These are phyloP conservation scores for Drosophila anomelani DNA, from an alignment of 2,888 invertebrate species.

Conservation along the genomic window DNA sequence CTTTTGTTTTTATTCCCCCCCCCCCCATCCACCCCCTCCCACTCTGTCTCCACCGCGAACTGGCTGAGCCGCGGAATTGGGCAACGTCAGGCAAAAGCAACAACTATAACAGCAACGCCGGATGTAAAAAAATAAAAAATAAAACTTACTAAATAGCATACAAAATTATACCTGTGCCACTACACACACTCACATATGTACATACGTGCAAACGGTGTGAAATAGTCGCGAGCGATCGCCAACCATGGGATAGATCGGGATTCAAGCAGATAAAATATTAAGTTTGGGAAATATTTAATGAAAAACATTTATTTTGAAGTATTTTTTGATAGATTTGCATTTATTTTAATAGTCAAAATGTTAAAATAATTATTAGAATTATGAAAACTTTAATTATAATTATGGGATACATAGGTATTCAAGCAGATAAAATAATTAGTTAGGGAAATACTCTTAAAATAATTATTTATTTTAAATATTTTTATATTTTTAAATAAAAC, in stretches of 20 bases:
- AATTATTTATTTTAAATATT: no score
- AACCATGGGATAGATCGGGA: constrained; percentile 55
- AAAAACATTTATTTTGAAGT: not conserved
- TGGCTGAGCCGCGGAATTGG: constrained; percentile 65
- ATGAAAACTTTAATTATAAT: no score
- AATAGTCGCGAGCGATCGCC: constrained; percentile 53
- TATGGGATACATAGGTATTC: constrained; percentile 39
- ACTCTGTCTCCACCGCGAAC: constrained; percentile 9
- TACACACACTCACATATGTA: constrained; percentile 31
- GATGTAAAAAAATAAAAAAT: constrained; percentile 67
- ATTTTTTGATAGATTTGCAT: no score
- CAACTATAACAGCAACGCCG: constrained; percentile 33
- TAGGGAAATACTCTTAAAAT: no score
- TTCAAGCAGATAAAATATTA: not conserved
- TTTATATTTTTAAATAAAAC: no score
- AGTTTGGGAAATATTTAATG: no score
- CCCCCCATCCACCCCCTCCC: not conserved
- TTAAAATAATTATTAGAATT: not conserved
- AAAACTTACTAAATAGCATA: constrained; percentile 75
- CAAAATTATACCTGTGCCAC: constrained; percentile 63
- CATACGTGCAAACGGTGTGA: constrained; percentile 33
- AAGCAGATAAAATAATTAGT: not conserved
- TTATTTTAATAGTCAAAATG: not conserved
- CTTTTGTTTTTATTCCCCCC: constrained; percentile 74
- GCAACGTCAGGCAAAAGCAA: constrained; percentile 52